A percentile compares a stretch with the other conserved stretches of the same genome.
Evolutionary conservation across 2,113 vertebrate genomes (phyloP).

Genomic region (Sylvia atricapilla): DNA sequence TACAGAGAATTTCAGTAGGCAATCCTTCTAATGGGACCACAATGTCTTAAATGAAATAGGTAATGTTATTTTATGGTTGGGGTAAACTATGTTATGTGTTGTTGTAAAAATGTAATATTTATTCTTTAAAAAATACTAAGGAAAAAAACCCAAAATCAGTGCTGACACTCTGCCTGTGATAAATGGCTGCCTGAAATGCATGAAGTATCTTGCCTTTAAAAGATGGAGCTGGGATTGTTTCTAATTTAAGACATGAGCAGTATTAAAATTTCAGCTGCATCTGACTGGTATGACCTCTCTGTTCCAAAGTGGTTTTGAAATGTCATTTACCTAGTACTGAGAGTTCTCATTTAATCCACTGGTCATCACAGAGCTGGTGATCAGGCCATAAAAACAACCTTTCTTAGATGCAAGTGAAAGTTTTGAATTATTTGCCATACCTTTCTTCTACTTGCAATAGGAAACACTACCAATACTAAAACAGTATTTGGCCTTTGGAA

Average conservation of each 20-base stretch:
- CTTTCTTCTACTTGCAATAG: neutral
- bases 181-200: neutral
- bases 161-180: neutral
- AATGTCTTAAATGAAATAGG: neutral
- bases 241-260: neutral
- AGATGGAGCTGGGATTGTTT: neutral
- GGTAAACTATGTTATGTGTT: neutral
- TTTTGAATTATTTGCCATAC: neutral
- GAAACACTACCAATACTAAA: neutral
- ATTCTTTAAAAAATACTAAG: neutral
- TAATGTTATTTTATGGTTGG: neutral
- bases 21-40: neutral
- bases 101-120: neutral
- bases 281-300: neutral
- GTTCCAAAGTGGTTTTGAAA: neutral
- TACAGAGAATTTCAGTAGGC: neutral
- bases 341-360: neutral
- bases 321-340: neutral
- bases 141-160: neutral
- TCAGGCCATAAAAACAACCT: neutral
- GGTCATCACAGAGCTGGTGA: neutral
- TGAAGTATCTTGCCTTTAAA: neutral
- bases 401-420: neutral
- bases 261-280: neutral
- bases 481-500: neutral